Percentiles rank a stretch among this genome's conserved stretches.
phyloP scores from a whole-genome alignment of 2,797 vertebrate genomes.

The Alosa sapidissima region DNA sequence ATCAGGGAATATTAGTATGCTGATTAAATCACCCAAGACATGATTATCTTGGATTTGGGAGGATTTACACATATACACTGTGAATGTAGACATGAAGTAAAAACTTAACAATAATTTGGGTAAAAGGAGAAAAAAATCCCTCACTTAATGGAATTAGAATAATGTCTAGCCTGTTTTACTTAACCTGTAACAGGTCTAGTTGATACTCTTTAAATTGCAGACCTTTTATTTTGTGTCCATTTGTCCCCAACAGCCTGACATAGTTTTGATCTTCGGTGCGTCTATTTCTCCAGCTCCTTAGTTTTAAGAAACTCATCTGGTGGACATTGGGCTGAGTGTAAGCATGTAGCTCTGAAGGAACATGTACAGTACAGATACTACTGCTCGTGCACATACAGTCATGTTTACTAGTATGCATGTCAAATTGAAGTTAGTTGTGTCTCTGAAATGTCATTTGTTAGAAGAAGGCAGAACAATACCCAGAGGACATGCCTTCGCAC shows the following conservation, averaged over 20 bases:
- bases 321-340: slow-evolving; percentile 11
- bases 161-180: neutral
- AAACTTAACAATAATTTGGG: neutral
- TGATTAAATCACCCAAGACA: slow-evolving; percentile 44
- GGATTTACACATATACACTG: slow-evolving; percentile 72
- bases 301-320: neutral
- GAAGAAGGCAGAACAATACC: neutral
- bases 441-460: slow-evolving; percentile 21
- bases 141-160: slow-evolving; percentile 6
- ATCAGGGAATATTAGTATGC: slow-evolving; percentile 53
- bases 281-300: neutral
- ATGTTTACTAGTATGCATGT: slow-evolving; percentile 32
- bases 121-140: neutral
- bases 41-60: slow-evolving; percentile 57
- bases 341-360: slow-evolving; percentile 44
- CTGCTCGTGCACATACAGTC: slow-evolving; percentile 32
- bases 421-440: slow-evolving; percentile 14
- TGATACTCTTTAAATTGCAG: neutral
- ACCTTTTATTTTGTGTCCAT: slow-evolving; percentile 6
- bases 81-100: slow-evolving; percentile 67
- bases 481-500: slow-evolving; percentile 11
- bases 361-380: slow-evolving; percentile 35
- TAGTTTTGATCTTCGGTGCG: neutral
- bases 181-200: neutral
- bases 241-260: neutral